Base-by-base conservation (phyloP, 2,888 invertebrate genomes). In the Dicranocentrus wangi region DNA sequence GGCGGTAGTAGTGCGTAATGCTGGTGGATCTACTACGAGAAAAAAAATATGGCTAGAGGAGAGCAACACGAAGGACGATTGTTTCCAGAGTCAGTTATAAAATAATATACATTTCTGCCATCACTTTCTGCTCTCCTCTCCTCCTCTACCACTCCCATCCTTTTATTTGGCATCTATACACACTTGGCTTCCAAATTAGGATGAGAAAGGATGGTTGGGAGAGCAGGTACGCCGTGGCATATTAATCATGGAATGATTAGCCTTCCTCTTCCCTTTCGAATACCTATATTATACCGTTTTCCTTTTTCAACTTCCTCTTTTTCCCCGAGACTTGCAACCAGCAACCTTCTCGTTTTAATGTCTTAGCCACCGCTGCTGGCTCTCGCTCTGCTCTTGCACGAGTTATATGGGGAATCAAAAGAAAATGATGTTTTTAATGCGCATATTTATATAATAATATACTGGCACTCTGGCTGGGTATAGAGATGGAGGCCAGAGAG, bases 181-280 rank as follows among this genome's bases (percentile, higher is more conserved):
- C 19, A 51, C 55, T 55, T 23, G 19, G 60, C 71, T 58, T 60
- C 58, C 58, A 71, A 58, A 71, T 71, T 66, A 65, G 61, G 42
- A 65, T 66, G 55, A 65, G 21, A 25, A 76, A 19, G 19, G 39
- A 27, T 53, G 43, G 10, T 25, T n/a, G 47, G 10, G 43, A 23
- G 78, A 43, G 28, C 71, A 78, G 78, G 65, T 66, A 63, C 66
- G 58, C 71, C 43, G 43, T 78, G 71, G 71, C 78, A 78, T 78
- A 71, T 78, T 78, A 78, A 78, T 78, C 71, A 78, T 66, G 39
- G 78, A 71, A 71, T 78, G 78, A 78, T 78, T 70, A 71, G 71
- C 58, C 47, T 39, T 71, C 65, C 43, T 78, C 71, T 21, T 53
- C 39, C 27, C 55, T 32, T 23, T 28, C 32, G 1, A n/a, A 1